Base-by-base conservation (phyloP, 2,113 vertebrate species). In the Sander lucioperca region DNA sequence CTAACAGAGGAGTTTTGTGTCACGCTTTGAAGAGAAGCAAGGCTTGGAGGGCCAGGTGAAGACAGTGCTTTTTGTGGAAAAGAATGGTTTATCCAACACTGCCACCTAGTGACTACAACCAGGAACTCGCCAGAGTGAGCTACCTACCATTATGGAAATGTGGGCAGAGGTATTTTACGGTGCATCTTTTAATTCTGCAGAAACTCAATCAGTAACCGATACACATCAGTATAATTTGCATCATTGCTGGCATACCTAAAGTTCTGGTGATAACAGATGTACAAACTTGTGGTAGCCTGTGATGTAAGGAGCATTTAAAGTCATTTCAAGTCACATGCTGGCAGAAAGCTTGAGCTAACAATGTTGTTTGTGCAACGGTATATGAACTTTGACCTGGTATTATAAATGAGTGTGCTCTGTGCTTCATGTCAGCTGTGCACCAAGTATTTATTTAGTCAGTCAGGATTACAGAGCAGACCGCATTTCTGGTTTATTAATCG, bases 1-100 rank as follows among this genome's bases (percentile, higher is more conserved):
- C 3, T 76, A 15, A 79, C 88, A 96, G 95, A 70, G 62, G 16
- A 94, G 95, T 6, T 96, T 95, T 70, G 88, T 92, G 19, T 82
- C 73, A 43, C 94, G 91, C 39, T 94, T 95, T 1, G 86, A 93
- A 13, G n/a, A 76, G 82, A 95, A 94, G 82, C 86, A 81, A 53
- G 73, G 91, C 39, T 19, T 95, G 64, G 94, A 95, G 59, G 63
- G 63, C 23, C 90, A 91, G 48, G 85, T 93, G 83, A 91, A 88
- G 78, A 85, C 10, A 14, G 87, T 89, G 27, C 74, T 80, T 75
- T 23, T 5, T 94, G 3, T 94, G 93, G 91, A 94, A 88, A 47
- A 88, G 58, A 66, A 69, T 56, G 45, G 10, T n/a, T 65, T 95
- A 77, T 79, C 63, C 70, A 39, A 89, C 83, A 91, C 65, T 1